phyloP scores from a whole-genome alignment of 2,113 vertebrate genomes.

The Thalassoma bifasciatum region DNA sequence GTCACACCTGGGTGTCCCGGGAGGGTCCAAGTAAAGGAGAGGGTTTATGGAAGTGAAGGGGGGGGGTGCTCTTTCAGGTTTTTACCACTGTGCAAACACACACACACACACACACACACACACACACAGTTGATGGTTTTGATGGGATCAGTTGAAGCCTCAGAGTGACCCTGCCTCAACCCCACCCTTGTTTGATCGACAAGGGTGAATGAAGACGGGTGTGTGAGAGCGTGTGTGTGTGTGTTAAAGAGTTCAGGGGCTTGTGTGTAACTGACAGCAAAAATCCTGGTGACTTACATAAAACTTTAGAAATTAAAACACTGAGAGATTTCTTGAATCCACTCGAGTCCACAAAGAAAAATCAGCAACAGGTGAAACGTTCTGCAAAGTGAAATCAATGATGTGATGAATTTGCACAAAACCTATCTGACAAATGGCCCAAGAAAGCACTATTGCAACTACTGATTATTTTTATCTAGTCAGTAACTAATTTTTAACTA shows the following conservation, averaged over 20 bases:
- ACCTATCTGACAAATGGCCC: too few relatives aligned
- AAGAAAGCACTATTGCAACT: too few relatives aligned
- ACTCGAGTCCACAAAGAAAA: too few relatives aligned
- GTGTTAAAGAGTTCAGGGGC: background rate
- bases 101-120: slow-evolving; percentile 50
- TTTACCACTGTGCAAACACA: slow-evolving; percentile 83
- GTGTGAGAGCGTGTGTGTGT: background rate
- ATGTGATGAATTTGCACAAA: too few relatives aligned
- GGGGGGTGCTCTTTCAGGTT: slow-evolving; percentile 68
- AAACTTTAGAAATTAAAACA: too few relatives aligned
- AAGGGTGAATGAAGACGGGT: slow-evolving; percentile 53
- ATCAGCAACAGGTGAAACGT: too few relatives aligned
- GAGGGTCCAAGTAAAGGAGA: slow-evolving; percentile 57
- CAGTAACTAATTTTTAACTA: too few relatives aligned
- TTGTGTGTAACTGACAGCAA: background rate
- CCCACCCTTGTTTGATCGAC: slow-evolving; percentile 78
- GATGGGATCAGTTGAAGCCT: slow-evolving; percentile 81
- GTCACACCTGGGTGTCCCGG: slow-evolving; percentile 71
- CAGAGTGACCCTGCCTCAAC: slow-evolving; percentile 70
- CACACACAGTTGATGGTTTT: slow-evolving; percentile 76
- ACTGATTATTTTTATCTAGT: too few relatives aligned
- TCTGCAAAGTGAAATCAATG: too few relatives aligned
- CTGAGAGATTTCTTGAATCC: too few relatives aligned
- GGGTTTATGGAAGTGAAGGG: slow-evolving; percentile 55
- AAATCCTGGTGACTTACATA: too few relatives aligned